Conservation (phyloP, 2,888 invertebrate species). For the Pristionchus maxplancki region DNA sequence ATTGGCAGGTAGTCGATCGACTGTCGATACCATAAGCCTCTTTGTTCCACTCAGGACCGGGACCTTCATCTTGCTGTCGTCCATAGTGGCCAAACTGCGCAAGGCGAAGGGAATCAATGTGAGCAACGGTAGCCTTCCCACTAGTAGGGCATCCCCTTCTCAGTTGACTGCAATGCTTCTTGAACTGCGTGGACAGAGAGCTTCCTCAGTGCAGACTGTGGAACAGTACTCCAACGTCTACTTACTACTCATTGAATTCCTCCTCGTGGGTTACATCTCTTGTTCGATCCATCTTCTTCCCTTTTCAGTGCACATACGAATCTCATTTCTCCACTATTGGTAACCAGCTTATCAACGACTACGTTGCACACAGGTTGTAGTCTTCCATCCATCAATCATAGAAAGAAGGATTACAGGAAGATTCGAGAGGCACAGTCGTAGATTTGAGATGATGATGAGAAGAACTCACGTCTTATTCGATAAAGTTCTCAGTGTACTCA, state of each 20-base stretch:
- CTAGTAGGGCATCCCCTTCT: background rate
- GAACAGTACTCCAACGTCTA: slow-evolving; percentile 43
- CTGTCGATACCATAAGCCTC: background rate
- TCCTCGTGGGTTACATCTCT: background rate
- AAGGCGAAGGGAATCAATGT: slow-evolving; percentile 38
- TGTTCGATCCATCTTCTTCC: background rate
- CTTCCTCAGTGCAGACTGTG: slow-evolving; percentile 5
- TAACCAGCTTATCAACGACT: slow-evolving; percentile 22
- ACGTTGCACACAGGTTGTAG: slow-evolving; percentile 19
- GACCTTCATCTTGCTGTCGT: slow-evolving; percentile 22
- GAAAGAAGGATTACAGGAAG: background rate
- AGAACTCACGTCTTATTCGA: slow-evolving; percentile 43
- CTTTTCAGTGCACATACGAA: slow-evolving; percentile 11
- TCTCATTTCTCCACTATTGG: slow-evolving; percentile 21
- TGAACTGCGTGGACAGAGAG: slow-evolving; percentile 15
- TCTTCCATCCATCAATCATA: background rate
- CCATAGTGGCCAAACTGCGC: slow-evolving; percentile 6
- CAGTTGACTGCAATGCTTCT: slow-evolving; percentile 17
- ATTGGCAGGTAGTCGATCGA: slow-evolving; percentile 7
- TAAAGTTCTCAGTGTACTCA: slow-evolving; percentile 35
- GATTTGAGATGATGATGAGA: slow-evolving; percentile 35
- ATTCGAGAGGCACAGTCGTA: background rate
- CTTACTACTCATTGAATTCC: slow-evolving; percentile 34
- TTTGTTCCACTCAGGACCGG: slow-evolving; percentile 23
- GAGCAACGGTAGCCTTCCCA: background rate